These are phyloP conservation scores for Sebastes baramenuke DNA, from an alignment of 2,797 vertebrate species.

Conservation along the genomic window DNA sequence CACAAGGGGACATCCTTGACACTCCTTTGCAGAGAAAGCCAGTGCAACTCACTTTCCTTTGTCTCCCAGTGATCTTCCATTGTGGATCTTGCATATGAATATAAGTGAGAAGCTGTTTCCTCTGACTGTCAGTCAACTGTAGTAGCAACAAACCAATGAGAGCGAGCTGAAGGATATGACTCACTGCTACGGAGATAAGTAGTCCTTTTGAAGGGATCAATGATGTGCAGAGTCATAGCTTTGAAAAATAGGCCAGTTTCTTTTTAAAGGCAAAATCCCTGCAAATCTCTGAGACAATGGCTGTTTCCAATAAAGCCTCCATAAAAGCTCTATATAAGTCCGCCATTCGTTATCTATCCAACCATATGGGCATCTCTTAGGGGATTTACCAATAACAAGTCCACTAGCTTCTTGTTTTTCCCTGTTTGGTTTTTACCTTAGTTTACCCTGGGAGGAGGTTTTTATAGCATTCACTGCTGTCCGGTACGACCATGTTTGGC, in stretches of 20 bases:
- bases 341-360: slow-evolving; percentile 58
- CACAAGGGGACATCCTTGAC: slow-evolving; percentile 57
- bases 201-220: slow-evolving; percentile 67
- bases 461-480: not conserved
- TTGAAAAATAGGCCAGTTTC: slow-evolving; percentile 72
- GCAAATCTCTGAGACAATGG: slow-evolving; percentile 74
- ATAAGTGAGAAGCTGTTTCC: slow-evolving; percentile 16
- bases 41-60: slow-evolving; percentile 47
- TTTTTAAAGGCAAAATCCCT: slow-evolving; percentile 74
- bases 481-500: not conserved
- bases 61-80: slow-evolving; percentile 49
- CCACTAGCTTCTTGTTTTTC: slow-evolving; percentile 1
- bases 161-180: slow-evolving; percentile 51
- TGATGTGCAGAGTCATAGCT: slow-evolving; percentile 70
- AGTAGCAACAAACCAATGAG: slow-evolving; percentile 34
- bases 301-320: slow-evolving; percentile 56
- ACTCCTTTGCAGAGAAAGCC: slow-evolving; percentile 44
- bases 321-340: slow-evolving; percentile 51
- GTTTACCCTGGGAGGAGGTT: slow-evolving; percentile 2
- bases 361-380: slow-evolving; percentile 49
- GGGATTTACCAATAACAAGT: slow-evolving; percentile 51
- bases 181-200: slow-evolving; percentile 68
- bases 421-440: slow-evolving; percentile 27
- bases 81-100: slow-evolving; percentile 8
- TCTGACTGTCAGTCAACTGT: slow-evolving; percentile 35